These are phyloP conservation scores for Vulpes lagopus DNA, from an alignment of 2,113 vertebrate species.

Conservation along the genomic window DNA sequence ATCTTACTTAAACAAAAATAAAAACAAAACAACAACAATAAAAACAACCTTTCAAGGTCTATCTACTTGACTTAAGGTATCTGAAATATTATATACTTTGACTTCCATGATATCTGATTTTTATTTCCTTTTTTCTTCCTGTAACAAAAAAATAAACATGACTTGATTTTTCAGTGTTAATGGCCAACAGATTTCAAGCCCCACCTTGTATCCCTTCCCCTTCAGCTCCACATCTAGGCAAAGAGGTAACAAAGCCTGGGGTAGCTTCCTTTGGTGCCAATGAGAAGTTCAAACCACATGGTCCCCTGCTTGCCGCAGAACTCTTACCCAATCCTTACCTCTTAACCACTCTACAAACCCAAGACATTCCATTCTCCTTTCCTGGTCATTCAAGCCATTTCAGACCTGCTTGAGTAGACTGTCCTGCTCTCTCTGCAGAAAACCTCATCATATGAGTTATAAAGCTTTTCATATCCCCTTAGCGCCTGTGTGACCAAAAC, in stretches of 20 bases:
- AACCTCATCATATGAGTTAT: not conserved
- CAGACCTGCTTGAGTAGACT: not conserved
- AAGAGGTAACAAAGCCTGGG: not conserved
- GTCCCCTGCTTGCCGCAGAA: not conserved
- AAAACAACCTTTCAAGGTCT: not conserved
- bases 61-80: not conserved
- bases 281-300: not conserved
- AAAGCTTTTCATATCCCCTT: not conserved
- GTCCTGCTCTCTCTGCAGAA: not conserved
- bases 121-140: not conserved
- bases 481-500: not conserved
- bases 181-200: not conserved
- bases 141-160: not conserved
- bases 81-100: not conserved
- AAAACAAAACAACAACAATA: not conserved
- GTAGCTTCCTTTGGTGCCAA: not conserved
- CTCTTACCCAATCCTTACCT: fast-evolving
- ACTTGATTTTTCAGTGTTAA: not conserved
- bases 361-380: not conserved
- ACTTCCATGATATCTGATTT: not conserved
- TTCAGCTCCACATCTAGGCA: not conserved
- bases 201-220: fast-evolving
- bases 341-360: not conserved
- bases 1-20: not conserved
- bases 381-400: not conserved